Evolutionary conservation across 2,888 invertebrate species (phyloP), one percentile per base, ranked within the genome.

Genomic region (Pedicia rivosa): DNA sequence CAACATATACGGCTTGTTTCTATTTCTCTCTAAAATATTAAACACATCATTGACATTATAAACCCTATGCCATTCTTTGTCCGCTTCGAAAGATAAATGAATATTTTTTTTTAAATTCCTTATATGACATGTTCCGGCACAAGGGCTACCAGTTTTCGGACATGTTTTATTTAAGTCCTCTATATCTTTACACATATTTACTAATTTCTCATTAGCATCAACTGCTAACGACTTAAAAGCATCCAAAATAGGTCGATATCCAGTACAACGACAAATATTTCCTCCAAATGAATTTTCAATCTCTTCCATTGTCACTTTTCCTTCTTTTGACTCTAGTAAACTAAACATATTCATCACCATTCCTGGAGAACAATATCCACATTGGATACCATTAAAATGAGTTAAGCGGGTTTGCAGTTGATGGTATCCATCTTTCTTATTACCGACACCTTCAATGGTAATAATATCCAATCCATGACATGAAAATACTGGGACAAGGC

Each of bases 301-400:
- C 40, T 72, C 65, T 44, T 67, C 56, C 64, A 65, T 66, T 0
- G 67, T 64, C 24, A 65, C 43, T 19, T 51, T 43, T n/a, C 60
- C 56, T 5, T 63, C 54, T 17, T 52, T 59, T 24, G 57, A 47
- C 44, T 64, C 50, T 15, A 66, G 46, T 34, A 62, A 49, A 28
- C 67, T 70, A 46, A 72, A 69, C 74, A 76, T 75, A 45, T 65
- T 72, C 74, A 74, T 75, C 38, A 78, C 62, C 74, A 78, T 77
- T n/a, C 77, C 79, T 3, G 78, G 73, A n/a, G 74, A 72, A 47
- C 80, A 80, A 51, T 61, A 76, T 1, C 77, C 77, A 48, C 77
- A 77, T 49, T 77, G 76, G 0, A 72, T 70, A 0, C 74, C 77
- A 49, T 72, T 70, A 45, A 70, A 67, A 26, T 65, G 59, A 1